Evolutionary conservation across 35 echinoderm and acorn worm genomes (phyloP).

Genomic region (Holothuria glaberrima): DNA sequence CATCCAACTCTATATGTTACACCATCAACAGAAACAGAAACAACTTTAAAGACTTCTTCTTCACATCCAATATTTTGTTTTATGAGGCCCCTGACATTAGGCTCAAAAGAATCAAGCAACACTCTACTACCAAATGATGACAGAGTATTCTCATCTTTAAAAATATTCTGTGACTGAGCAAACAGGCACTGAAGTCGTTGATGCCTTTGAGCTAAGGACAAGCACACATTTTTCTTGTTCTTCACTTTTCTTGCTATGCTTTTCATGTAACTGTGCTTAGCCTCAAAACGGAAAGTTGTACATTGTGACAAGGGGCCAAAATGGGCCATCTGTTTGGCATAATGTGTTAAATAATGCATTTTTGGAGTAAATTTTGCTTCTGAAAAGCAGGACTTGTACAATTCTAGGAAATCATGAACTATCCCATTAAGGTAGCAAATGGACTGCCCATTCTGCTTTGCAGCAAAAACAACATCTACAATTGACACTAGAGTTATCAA

Average conservation of each 20-base stretch:
- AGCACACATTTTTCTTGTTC: constrained; percentile 16
- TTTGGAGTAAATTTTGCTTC: too few species aligned
- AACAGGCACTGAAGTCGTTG: constrained; percentile 3
- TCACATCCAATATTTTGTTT: background rate
- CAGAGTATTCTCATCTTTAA: constrained; percentile 2
- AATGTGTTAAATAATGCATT: too few species aligned
- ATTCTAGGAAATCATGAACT: constrained; percentile 22
- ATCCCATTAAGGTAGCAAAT: background rate
- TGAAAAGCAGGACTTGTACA: background rate
- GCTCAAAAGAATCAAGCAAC: background rate
- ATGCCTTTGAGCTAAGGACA: constrained; percentile 12
- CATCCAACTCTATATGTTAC: constrained; percentile 2
- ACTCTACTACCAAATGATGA: constrained; percentile 7
- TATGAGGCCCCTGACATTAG: background rate
- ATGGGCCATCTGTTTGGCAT: background rate
- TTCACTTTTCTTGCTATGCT: background rate
- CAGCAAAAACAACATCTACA: constrained; percentile 4
- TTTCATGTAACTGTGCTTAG: constrained; percentile 7
- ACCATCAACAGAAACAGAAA: background rate
- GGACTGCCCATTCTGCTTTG: constrained; percentile 11
- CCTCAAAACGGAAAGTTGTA: constrained; percentile 10
- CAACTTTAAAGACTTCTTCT: background rate
- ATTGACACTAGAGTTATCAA: background rate
- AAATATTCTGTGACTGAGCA: constrained; percentile 3
- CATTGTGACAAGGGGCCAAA: background rate